Percentiles rank a stretch among this genome's conserved stretches.
phyloP scores from a whole-genome alignment of 1,140 invertebrate species.

The Drosophila takahashii region DNA sequence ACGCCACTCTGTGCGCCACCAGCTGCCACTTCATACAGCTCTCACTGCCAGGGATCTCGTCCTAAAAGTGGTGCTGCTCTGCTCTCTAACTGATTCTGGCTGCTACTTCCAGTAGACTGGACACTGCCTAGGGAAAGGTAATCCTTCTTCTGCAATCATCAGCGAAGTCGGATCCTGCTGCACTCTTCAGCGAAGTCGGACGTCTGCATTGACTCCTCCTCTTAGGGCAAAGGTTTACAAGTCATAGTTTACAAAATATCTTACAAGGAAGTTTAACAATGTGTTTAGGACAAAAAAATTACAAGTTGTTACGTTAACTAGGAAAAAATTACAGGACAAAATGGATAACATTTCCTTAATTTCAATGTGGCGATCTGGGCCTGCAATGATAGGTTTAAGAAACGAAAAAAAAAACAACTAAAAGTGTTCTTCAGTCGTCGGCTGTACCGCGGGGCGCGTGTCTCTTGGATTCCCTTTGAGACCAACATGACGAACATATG shows the following conservation, averaged over 20 bases:
- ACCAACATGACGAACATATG: conserved; percentile 42
- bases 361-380: background rate
- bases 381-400: conserved; percentile 33
- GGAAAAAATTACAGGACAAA: background rate
- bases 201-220: conserved; percentile 5
- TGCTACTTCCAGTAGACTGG: conserved; percentile 17
- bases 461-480: conserved; percentile 83
- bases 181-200: conserved; percentile 12
- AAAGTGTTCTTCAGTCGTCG: conserved; percentile 29
- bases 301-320: background rate
- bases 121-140: conserved; percentile 2
- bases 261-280: conserved; percentile 21
- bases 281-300: background rate
- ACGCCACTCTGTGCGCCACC: background rate
- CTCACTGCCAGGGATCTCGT: conserved; percentile 5
- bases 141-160: conserved; percentile 8
- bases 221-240: conserved; percentile 28
- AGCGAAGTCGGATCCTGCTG: conserved; percentile 6
- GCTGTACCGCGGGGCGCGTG: conserved; percentile 64
- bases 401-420: conserved; percentile 31
- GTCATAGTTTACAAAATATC: conserved; percentile 8
- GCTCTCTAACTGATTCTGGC: background rate
- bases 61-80: conserved; percentile 13
- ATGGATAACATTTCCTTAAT: background rate
- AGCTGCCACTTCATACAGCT: conserved; percentile 7